phyloP scores from a whole-genome alignment of 1,140 invertebrate genomes.

The Metopolophium dirhodum region DNA sequence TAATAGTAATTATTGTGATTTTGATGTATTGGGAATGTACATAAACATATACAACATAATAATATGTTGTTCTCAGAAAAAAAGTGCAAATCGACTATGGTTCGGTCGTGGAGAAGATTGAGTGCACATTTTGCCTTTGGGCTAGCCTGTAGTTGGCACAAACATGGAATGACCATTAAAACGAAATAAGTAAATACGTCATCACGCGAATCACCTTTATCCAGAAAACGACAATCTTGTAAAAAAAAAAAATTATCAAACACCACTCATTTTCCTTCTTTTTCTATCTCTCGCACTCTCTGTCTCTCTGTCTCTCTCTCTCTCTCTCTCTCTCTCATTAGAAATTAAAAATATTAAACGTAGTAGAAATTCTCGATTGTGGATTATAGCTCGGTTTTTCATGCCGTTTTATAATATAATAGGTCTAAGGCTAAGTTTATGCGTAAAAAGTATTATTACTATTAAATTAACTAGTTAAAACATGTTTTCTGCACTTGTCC shows the following conservation, averaged over 20 bases:
- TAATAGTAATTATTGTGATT: neutral
- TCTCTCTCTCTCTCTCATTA: neutral
- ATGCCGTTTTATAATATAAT: neutral
- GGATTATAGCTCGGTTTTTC: neutral
- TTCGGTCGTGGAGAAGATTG: constrained; percentile 19
- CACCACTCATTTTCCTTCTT: neutral
- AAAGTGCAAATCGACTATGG: neutral
- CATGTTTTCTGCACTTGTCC: too few relatives aligned
- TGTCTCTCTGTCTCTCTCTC: neutral
- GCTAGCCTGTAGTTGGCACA: neutral
- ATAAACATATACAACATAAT: neutral
- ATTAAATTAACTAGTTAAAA: neutral
- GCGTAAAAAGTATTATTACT: neutral
- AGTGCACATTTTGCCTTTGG: constrained; percentile 45
- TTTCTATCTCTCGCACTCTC: neutral
- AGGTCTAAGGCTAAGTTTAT: neutral
- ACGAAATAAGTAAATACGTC: constrained; percentile 30
- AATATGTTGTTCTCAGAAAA: neutral
- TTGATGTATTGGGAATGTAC: neutral
- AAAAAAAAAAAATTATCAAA: constrained; percentile 2
- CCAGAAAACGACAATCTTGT: neutral
- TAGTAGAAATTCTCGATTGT: neutral
- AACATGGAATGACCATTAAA: constrained; percentile 56
- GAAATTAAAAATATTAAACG: neutral
- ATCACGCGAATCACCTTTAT: neutral